Percentiles rank a stretch among this genome's conserved stretches.
Conservation (phyloP, 1,140 invertebrate species). For the Meloidogyne exigua region DNA sequence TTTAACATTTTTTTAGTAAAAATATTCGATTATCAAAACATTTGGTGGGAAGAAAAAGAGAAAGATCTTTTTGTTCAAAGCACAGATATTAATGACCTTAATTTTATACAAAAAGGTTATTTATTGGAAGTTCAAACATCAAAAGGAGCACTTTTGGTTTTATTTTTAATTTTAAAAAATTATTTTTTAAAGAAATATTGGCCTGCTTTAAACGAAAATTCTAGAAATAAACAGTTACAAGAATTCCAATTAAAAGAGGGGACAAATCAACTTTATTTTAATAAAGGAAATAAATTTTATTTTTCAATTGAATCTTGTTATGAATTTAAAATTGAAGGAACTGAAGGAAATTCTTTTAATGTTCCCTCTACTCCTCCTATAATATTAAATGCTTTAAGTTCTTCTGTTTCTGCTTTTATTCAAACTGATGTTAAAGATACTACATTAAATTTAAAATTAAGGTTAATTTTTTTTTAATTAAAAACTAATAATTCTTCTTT, state of each 20-base stretch:
- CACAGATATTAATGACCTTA: conserved; percentile 5
- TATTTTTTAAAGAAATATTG: not conserved
- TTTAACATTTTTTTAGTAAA: conserved; percentile 15
- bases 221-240: not conserved
- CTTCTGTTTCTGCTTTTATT: conserved; percentile 9
- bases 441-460: not conserved
- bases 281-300: not conserved
- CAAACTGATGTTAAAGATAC: not conserved
- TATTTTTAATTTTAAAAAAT: not conserved
- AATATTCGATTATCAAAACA: conserved; percentile 14
- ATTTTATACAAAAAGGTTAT: conserved; percentile 23
- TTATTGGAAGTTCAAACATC: conserved; percentile 7
- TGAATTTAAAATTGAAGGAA: conserved; percentile 26
- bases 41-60: conserved; percentile 30
- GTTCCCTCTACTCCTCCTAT: not conserved
- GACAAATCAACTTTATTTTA: not conserved
- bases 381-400: conserved; percentile 1
- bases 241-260: not conserved
- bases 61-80: conserved; percentile 1
- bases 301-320: conserved; percentile 28
- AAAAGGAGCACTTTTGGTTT: conserved; percentile 21
- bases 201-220: not conserved
- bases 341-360: not conserved
- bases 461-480: not conserved
- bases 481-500: not conserved